Evolutionary conservation across 1,140 invertebrate species (phyloP).

Genomic region (Saccostrea cuccullata): DNA sequence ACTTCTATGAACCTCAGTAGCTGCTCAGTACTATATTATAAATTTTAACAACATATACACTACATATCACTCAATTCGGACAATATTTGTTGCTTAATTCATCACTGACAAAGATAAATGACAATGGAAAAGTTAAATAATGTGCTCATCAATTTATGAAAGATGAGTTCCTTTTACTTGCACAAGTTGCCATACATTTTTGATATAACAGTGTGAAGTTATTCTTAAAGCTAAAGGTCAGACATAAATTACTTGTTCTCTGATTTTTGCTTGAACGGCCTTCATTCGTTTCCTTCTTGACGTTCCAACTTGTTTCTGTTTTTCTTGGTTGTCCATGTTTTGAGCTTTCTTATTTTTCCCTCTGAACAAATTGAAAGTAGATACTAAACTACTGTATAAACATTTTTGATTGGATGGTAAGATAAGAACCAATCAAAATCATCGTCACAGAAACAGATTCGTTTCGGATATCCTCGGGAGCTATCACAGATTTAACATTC

Average conservation of each 20-base stretch:
- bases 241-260: slow-evolving; percentile 61
- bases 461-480: neutral
- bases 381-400: neutral
- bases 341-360: slow-evolving; percentile 36
- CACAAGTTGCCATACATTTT: too few species aligned
- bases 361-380: slow-evolving; percentile 36
- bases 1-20: too few species aligned
- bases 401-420: slow-evolving; percentile 29
- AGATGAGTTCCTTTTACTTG: too few species aligned
- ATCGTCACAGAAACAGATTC: neutral
- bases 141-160: too few species aligned
- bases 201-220: neutral
- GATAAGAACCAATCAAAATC: neutral
- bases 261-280: slow-evolving; percentile 60
- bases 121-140: too few species aligned
- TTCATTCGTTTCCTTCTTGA: slow-evolving; percentile 66
- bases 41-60: too few species aligned
- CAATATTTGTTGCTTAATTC: too few species aligned
- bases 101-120: too few species aligned
- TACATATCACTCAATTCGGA: too few species aligned
- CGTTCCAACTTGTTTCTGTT: neutral
- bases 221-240: neutral
- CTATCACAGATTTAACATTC: neutral
- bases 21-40: too few species aligned
- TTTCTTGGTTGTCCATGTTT: slow-evolving; percentile 29